Evolutionary conservation across 1,140 invertebrate genomes (phyloP).

Genomic region (Drosophila sproati): DNA sequence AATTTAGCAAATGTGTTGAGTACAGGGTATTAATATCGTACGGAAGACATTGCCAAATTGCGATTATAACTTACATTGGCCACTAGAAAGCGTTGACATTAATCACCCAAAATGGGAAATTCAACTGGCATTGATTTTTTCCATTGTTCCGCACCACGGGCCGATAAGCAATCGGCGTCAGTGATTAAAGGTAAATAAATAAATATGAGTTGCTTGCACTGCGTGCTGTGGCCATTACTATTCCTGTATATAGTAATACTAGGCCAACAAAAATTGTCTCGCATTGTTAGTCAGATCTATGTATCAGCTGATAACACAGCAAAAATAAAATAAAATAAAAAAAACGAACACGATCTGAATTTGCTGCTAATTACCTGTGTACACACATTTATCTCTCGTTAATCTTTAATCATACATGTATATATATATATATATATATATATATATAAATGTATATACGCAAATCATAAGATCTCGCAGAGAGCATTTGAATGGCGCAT

Average conservation of each 20-base stretch:
- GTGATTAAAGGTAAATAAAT: not conserved
- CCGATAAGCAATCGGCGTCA: slow-evolving; percentile 6
- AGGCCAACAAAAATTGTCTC: too few species aligned
- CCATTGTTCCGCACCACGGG: not conserved
- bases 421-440: too few species aligned
- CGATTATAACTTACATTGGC: slow-evolving; percentile 5
- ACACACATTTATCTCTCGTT: slow-evolving; percentile 40
- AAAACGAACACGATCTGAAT: slow-evolving; percentile 14
- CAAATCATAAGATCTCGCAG: too few species aligned
- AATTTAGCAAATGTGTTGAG: too few species aligned
- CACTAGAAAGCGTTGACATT: slow-evolving; percentile 26
- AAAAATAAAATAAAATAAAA: too few species aligned
- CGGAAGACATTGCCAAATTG: slow-evolving; percentile 9
- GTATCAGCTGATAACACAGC: too few species aligned
- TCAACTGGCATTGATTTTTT: slow-evolving; percentile 13
- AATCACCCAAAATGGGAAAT: slow-evolving; percentile 19
- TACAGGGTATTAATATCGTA: not conserved
- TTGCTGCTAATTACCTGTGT: slow-evolving; percentile 55
- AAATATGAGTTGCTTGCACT: too few species aligned
- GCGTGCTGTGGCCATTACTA: too few species aligned
- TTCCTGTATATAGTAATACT: too few species aligned
- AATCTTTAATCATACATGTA: slow-evolving; percentile 21
- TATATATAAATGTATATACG: too few species aligned
- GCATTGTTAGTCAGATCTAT: too few species aligned
- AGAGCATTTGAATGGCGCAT: too few species aligned